Evolutionary conservation across 1,140 invertebrate genomes (phyloP).

Genomic region (Magallana gigas): DNA sequence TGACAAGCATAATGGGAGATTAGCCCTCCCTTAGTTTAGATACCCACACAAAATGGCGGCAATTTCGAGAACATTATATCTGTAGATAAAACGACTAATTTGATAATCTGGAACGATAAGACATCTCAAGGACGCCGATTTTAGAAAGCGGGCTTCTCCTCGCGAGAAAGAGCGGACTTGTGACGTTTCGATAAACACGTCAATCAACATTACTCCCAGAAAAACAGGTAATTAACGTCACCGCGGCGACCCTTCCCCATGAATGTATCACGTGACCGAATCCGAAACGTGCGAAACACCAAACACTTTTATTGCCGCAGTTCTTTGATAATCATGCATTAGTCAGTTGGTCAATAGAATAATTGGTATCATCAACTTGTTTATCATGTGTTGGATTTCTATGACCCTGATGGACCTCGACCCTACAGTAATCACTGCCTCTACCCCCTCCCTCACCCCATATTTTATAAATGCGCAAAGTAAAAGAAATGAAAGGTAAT

Average conservation of each 20-base stretch:
- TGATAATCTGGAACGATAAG: background rate
- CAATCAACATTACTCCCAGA: constrained; percentile 18
- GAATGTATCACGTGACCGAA: background rate
- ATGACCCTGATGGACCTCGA: background rate
- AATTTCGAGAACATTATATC: constrained; percentile 32
- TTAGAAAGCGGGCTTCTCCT: background rate
- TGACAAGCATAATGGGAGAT: constrained; percentile 10
- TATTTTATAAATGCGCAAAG: too few relatives aligned
- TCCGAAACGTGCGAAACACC: constrained; percentile 17
- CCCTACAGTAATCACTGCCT: background rate
- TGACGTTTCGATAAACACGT: constrained; percentile 21
- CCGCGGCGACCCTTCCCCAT: background rate
- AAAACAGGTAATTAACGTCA: constrained; percentile 34
- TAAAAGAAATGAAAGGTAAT: too few relatives aligned
- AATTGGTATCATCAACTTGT: background rate
- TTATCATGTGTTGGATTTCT: background rate
- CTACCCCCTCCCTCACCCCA: too few relatives aligned
- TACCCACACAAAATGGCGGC: constrained; percentile 27
- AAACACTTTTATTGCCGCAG: background rate
- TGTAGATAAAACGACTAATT: constrained; percentile 27
- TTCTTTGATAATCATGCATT: constrained; percentile 2
- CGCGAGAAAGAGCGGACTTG: constrained; percentile 6
- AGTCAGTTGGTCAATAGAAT: background rate
- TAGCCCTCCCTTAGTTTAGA: constrained; percentile 4
- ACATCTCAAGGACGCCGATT: background rate